phyloP scores from a whole-genome alignment of 2,113 vertebrate genomes.

The Sinocyclocheilus anophthalmus region DNA sequence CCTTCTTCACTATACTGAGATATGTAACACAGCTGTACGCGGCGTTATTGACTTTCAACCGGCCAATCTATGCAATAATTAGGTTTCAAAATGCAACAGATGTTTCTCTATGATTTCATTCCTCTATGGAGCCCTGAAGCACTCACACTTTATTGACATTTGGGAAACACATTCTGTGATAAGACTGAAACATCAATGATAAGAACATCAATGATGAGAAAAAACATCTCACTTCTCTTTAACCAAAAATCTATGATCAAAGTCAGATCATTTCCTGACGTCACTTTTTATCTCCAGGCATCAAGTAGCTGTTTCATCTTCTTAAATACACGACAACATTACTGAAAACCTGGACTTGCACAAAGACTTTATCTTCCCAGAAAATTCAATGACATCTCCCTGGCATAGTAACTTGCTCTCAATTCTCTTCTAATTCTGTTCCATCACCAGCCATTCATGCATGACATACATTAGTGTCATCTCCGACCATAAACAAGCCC shows the following conservation, averaged over 20 bases:
- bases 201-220: slow-evolving; percentile 5
- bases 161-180: not conserved
- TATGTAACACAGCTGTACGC: not conserved
- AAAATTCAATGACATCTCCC: not conserved
- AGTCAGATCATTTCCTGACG: not conserved
- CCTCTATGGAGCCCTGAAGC: not conserved
- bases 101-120: slow-evolving; percentile 9
- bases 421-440: not conserved
- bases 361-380: not conserved
- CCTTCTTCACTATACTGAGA: not conserved
- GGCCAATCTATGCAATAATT: not conserved
- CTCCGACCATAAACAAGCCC: not conserved
- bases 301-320: not conserved
- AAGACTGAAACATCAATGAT: slow-evolving; percentile 12
- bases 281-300: not conserved
- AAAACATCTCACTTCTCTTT: slow-evolving; percentile 3
- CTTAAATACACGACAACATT: not conserved
- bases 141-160: not conserved
- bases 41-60: not conserved
- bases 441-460: slow-evolving; percentile 4
- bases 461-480: slow-evolving; percentile 1
- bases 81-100: not conserved
- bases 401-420: not conserved
- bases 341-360: not conserved
- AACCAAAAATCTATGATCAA: not conserved